phyloP scores from a whole-genome alignment of 1,140 invertebrate genomes.

The Bombus pyrosoma region DNA sequence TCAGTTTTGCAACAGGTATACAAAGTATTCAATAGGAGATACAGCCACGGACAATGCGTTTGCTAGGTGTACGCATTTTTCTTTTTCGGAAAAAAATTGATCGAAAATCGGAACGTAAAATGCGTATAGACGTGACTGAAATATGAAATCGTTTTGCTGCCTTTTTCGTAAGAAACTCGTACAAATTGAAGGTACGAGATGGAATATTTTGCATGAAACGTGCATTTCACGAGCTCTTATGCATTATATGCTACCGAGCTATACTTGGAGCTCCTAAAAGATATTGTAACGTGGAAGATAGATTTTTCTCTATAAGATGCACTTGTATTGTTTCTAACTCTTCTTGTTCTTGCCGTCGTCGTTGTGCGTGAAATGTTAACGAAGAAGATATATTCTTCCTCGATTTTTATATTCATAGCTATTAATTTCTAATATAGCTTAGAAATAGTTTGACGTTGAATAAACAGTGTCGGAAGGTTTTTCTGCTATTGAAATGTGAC shows the following conservation, averaged over 20 bases:
- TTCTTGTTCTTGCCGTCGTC: background rate
- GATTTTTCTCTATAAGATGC: constrained; percentile 7
- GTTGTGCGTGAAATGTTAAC: background rate
- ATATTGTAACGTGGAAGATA: constrained; percentile 23
- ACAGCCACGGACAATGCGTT: background rate
- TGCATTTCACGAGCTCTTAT: constrained; percentile 14
- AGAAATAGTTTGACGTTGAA: background rate
- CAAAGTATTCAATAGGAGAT: background rate
- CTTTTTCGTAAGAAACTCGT: background rate
- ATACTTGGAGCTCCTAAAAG: background rate
- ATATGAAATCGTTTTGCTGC: constrained; percentile 9
- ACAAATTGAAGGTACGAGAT: constrained; percentile 18
- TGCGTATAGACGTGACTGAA: background rate
- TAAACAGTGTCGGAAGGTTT: background rate
- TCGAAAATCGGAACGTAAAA: constrained; percentile 9
- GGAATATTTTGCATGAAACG: constrained; percentile 9
- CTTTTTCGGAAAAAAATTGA: background rate
- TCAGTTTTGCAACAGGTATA: constrained; percentile 2
- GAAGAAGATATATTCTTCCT: background rate
- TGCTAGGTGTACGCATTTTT: background rate
- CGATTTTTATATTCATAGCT: background rate
- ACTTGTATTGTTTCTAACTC: background rate
- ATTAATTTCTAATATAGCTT: background rate
- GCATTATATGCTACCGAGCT: background rate
- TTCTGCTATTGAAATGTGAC: no score